phyloP scores from a whole-genome alignment of 2,888 invertebrate genomes.

The Andrena marginata region DNA sequence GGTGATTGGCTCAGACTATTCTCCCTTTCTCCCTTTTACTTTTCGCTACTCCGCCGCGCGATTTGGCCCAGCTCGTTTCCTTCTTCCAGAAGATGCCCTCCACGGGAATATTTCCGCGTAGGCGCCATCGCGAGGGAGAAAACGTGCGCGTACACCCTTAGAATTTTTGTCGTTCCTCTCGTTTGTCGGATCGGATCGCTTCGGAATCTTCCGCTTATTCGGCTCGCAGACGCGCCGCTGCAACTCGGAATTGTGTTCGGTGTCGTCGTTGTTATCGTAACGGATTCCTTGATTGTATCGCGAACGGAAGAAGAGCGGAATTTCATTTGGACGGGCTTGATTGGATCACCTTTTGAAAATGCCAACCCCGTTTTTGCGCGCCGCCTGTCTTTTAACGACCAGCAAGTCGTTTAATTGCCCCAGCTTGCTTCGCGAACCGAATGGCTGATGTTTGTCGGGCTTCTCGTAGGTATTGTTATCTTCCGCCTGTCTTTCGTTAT shows the following conservation, averaged over 20 bases:
- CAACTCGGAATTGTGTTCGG: neutral
- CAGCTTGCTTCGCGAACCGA: neutral
- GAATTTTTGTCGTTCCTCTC: constrained; percentile 25
- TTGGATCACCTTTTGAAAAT: constrained; percentile 32
- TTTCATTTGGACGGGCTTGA: constrained; percentile 31
- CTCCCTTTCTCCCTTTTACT: constrained; percentile 54
- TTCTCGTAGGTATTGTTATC: neutral
- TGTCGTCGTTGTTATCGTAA: constrained; percentile 26
- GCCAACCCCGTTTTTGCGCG: neutral
- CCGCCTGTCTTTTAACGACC: neutral
- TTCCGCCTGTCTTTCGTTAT: neutral
- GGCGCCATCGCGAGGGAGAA: neutral
- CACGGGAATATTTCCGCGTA: constrained; percentile 26
- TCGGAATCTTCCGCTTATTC: neutral
- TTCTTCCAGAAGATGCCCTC: neutral
- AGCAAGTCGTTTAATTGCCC: constrained; percentile 11
- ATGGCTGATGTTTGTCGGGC: neutral
- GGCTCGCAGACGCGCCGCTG: neutral
- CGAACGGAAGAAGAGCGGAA: constrained; percentile 12
- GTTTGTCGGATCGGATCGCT: neutral
- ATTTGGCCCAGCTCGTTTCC: constrained; percentile 7
- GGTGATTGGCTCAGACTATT: constrained; percentile 69
- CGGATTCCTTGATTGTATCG: constrained; percentile 33
- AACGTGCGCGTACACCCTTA: neutral
- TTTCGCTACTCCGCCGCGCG: neutral